These are phyloP conservation scores for Emesis russula DNA, from an alignment of 2,888 invertebrate genomes.

Conservation along the genomic window DNA sequence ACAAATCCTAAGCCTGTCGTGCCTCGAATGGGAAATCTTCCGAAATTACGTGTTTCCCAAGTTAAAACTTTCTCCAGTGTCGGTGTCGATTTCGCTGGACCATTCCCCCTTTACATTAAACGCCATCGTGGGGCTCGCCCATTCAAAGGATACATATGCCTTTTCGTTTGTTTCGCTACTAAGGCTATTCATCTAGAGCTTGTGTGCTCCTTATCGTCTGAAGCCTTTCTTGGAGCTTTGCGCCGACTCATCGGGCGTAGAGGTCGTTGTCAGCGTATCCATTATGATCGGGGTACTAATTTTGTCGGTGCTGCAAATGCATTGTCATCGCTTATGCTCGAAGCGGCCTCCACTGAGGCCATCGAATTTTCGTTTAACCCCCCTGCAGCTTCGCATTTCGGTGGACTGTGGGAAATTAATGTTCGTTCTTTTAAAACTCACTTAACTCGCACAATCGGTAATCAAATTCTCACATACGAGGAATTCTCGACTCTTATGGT, in stretches of 20 bases:
- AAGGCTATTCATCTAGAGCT: background rate
- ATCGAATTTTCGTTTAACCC: constrained; percentile 17
- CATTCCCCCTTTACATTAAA: background rate
- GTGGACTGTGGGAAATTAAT: constrained; percentile 13
- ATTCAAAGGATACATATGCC: background rate
- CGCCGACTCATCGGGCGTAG: background rate
- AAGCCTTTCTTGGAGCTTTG: background rate
- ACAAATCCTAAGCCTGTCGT: background rate
- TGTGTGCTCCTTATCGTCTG: background rate
- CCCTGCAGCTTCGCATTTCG: background rate
- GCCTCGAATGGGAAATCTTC: background rate
- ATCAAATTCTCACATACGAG: background rate
- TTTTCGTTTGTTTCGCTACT: background rate
- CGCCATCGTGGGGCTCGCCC: background rate
- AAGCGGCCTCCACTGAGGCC: background rate
- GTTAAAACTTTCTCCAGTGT: background rate
- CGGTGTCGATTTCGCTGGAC: background rate
- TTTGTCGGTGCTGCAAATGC: constrained; percentile 17
- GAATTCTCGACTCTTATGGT: background rate
- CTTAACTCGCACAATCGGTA: background rate
- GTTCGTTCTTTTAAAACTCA: background rate
- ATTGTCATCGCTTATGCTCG: background rate
- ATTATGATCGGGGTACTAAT: background rate
- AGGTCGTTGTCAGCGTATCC: background rate
- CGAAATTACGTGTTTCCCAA: background rate